Evolutionary conservation across 2,797 vertebrate species (phyloP), one percentile per base, ranked within the genome.

Genomic region (Threskiornis aethiopicus): DNA sequence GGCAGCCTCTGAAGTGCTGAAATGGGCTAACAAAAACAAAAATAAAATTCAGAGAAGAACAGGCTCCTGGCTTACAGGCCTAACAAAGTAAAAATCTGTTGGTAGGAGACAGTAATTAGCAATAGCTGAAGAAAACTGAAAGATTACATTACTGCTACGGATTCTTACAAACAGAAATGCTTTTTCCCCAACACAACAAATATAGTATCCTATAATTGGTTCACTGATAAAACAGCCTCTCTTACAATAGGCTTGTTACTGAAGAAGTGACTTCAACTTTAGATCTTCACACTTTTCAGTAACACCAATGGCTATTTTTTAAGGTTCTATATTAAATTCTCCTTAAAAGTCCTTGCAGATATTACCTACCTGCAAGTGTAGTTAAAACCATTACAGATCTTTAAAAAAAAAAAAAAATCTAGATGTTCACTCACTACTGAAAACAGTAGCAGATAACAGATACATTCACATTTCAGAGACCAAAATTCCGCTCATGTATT

Each of bases 381-480:
- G 35, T 72, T 75, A 59, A 89, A 95, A 84, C 51, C 61, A 73
- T 80, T 41, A 42, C 0, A 78, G 54, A 73, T 29, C 16, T 87
- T 94, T 3, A 59, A 37, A 52, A 44, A 58, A n/a, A 11, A 11
- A 42, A 44, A 54, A 20, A 54, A 24, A 10, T 14, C 58, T 37
- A 73, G 33, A 76, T 14, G 67, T 71, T 89, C 65, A 51, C 52
- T 92, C 64, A 87, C 95, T 97, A 92, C 93, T 93, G 89, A 24
- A 35, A 85, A 62, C 87, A 95, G 94, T 31, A 93, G 92, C 24
- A 87, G 65, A 37, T 75, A 96, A 89, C 73, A 96, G 87, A 96
- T 59, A 96, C 87, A 97, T 93, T 97, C 85, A 97, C 96, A 98
- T 92, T 97, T 95, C 97, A 97, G 85, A 96, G 96, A 98, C 87